A percentile compares a stretch with the other conserved stretches of the same genome.
phyloP scores from a whole-genome alignment of 2,888 invertebrate genomes.

The Caenorhabditis parvicauda region DNA sequence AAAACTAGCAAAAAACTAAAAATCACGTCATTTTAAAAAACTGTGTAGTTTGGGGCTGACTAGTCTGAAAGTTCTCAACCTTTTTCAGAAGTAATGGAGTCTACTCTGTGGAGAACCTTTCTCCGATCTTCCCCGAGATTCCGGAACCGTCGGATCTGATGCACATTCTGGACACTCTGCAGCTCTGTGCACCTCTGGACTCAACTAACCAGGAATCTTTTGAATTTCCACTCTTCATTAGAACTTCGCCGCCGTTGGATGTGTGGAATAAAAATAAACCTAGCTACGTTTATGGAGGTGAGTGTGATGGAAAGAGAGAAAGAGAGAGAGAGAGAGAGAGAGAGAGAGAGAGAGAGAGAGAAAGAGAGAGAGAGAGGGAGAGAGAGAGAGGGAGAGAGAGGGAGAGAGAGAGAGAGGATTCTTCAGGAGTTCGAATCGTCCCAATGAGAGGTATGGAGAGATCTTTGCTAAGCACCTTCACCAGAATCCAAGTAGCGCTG shows the following conservation, averaged over 20 bases:
- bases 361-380: conserved; percentile 17
- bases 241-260: conserved; percentile 48
- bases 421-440: conserved; percentile 60
- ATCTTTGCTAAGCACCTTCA: conserved; percentile 72
- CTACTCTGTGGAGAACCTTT: conserved; percentile 75
- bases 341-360: conserved; percentile 19
- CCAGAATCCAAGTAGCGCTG: conserved; percentile 71
- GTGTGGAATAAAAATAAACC: conserved; percentile 38
- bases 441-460: conserved; percentile 69
- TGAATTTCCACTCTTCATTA: conserved; percentile 74
- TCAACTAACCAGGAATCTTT: conserved; percentile 66
- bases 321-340: conserved; percentile 10
- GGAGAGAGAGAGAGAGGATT: conserved; percentile 20
- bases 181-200: conserved; percentile 63
- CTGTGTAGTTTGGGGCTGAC: too few species aligned
- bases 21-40: too few species aligned
- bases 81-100: conserved; percentile 71
- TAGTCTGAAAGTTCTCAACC: neutral
- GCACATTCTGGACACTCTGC: conserved; percentile 73
- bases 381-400: conserved; percentile 11
- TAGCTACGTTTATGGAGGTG: conserved; percentile 64
- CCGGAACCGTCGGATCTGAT: conserved; percentile 73
- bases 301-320: too few species aligned
- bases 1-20: too few species aligned
- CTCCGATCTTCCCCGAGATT: conserved; percentile 72